Evolutionary conservation across 1,140 invertebrate species (phyloP).

Genomic region (Gryon sp.): DNA sequence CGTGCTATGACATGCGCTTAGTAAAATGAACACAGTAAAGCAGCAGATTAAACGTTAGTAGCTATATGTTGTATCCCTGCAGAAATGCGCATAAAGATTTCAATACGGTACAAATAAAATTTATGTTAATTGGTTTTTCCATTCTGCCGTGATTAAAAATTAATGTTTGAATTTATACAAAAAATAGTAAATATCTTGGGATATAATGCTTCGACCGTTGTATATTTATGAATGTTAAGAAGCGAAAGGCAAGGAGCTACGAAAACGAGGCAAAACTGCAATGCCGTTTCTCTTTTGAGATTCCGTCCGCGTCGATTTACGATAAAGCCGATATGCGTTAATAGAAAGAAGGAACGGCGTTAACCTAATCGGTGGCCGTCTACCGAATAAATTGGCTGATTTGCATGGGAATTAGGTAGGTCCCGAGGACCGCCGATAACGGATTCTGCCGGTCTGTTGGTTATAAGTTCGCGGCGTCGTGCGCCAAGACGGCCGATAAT

Average conservation of each 20-base stretch:
- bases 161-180: background rate
- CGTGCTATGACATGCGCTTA: too few species aligned
- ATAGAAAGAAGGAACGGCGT: conserved; percentile 66
- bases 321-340: conserved; percentile 58
- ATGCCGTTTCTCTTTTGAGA: conserved; percentile 38
- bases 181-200: conserved; percentile 11
- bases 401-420: conserved; percentile 76
- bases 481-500: conserved; percentile 43
- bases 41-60: too few species aligned
- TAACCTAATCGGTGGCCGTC: conserved; percentile 73
- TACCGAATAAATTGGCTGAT: conserved; percentile 77
- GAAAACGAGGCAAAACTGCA: conserved; percentile 47
- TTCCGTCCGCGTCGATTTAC: conserved; percentile 49
- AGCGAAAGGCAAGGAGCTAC: conserved; percentile 36
- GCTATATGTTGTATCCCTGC: background rate
- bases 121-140: conserved; percentile 6
- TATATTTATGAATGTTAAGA: conserved; percentile 49
- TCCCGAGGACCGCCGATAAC: conserved; percentile 61
- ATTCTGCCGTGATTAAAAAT: background rate
- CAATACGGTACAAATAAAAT: background rate
- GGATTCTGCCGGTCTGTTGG: conserved; percentile 52
- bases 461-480: conserved; percentile 24
- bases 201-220: conserved; percentile 12
- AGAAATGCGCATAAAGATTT: background rate
- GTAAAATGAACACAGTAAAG: too few species aligned